Evolutionary conservation across 2,797 vertebrate species (phyloP).

Genomic region (Eurystomus glaucurus): DNA sequence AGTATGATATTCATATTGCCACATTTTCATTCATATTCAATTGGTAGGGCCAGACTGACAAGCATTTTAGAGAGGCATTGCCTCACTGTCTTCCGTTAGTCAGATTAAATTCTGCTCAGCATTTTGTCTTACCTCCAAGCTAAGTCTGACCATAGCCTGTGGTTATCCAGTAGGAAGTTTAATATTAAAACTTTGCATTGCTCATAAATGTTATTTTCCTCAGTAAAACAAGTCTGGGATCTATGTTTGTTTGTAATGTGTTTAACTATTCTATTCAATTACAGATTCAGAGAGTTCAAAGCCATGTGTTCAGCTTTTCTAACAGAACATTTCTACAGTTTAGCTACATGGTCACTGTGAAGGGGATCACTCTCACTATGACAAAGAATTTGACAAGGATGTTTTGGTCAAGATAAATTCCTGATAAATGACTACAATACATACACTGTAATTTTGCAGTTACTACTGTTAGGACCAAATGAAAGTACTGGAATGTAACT

Average conservation of each 20-base stretch:
- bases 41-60: fast-evolving
- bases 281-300: background rate
- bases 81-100: background rate
- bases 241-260: background rate
- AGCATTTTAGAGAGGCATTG: background rate
- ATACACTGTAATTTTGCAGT: background rate
- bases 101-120: background rate
- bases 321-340: background rate
- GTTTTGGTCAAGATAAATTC: background rate
- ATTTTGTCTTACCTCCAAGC: background rate
- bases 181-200: background rate
- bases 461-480: background rate
- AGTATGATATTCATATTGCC: background rate
- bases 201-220: background rate
- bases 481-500: background rate
- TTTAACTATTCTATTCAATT: background rate
- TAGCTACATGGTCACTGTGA: background rate
- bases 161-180: background rate
- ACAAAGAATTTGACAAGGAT: background rate
- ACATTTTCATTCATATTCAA: background rate
- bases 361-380: background rate
- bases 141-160: background rate
- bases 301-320: background rate
- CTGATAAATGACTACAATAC: background rate
- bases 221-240: background rate